These are phyloP conservation scores for Anadara kagoshimensis DNA, from an alignment of 1,140 invertebrate genomes.

Conservation along the genomic window DNA sequence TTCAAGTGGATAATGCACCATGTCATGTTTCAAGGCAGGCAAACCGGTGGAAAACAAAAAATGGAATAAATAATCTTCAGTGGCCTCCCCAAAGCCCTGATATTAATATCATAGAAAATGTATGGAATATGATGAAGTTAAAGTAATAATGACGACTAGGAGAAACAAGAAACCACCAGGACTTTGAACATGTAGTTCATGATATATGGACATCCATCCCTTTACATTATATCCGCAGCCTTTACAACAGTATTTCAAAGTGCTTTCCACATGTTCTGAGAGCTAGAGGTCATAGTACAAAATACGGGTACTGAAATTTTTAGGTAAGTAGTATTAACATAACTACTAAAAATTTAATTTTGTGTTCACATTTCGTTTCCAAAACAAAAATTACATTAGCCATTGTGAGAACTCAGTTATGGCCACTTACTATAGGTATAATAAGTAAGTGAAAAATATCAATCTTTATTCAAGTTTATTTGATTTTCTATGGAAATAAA, in stretches of 20 bases:
- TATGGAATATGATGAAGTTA: constrained; percentile 14
- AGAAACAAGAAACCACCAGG: neutral
- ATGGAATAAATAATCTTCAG: constrained; percentile 1
- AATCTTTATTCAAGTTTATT: no score
- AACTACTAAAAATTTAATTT: no score
- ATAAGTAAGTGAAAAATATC: no score
- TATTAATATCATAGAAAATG: constrained; percentile 13
- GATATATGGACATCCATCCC: constrained; percentile 8
- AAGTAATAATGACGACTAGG: neutral
- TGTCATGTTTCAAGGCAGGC: constrained; percentile 7
- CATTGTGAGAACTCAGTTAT: no score
- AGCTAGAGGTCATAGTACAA: constrained; percentile 5
- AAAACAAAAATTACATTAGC: no score
- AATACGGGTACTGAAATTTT: no score
- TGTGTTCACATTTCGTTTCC: no score
- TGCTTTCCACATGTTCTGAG: constrained; percentile 4
- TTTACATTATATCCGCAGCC: constrained; percentile 17
- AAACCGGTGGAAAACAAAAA: constrained; percentile 11
- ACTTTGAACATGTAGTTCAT: constrained; percentile 7
- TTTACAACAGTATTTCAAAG: constrained; percentile 12
- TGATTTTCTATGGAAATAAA: no score
- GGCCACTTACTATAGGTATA: no score
- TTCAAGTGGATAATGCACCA: constrained; percentile 21
- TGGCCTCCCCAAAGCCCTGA: constrained; percentile 24
- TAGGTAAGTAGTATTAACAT: no score